Evolutionary conservation across 2,113 vertebrate species (phyloP).

Genomic region (Myotis yumanensis): DNA sequence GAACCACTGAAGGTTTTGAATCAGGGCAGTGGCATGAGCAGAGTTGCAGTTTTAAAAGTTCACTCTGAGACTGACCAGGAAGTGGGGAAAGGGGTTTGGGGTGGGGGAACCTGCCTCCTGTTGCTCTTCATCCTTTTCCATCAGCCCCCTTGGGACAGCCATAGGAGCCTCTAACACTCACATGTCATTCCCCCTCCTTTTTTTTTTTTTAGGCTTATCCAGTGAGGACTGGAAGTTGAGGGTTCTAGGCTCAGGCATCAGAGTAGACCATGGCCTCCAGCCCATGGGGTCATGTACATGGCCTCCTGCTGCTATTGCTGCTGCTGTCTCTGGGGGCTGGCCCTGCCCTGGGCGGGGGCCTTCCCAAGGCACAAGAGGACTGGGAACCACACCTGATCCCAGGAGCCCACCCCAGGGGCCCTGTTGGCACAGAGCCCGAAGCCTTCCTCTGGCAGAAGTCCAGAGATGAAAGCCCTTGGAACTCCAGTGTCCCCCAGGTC

Average conservation of each 20-base stretch:
- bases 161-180: background rate
- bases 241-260: background rate
- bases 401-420: background rate
- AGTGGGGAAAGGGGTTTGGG: background rate
- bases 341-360: constrained; percentile 1
- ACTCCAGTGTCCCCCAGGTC: background rate
- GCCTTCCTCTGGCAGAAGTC: constrained; percentile 12
- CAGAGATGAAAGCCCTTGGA: background rate
- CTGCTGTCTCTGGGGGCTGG: background rate
- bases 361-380: constrained; percentile 20
- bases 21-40: background rate
- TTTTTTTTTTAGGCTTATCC: constrained; percentile 49
- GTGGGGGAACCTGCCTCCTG: background rate
- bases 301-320: constrained; percentile 57
- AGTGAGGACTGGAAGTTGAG: background rate
- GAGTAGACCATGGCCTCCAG: constrained; percentile 62
- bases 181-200: background rate
- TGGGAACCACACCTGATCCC: background rate
- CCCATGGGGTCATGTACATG: background rate
- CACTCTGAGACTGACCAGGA: background rate
- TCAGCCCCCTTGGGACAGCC: background rate
- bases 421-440: background rate
- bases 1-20: background rate
- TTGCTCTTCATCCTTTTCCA: background rate
- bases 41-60: background rate